Percentiles rank a stretch among this genome's conserved stretches.
Evolutionary conservation across 2,113 vertebrate species (phyloP).

Genomic region (Vombatus ursinus): DNA sequence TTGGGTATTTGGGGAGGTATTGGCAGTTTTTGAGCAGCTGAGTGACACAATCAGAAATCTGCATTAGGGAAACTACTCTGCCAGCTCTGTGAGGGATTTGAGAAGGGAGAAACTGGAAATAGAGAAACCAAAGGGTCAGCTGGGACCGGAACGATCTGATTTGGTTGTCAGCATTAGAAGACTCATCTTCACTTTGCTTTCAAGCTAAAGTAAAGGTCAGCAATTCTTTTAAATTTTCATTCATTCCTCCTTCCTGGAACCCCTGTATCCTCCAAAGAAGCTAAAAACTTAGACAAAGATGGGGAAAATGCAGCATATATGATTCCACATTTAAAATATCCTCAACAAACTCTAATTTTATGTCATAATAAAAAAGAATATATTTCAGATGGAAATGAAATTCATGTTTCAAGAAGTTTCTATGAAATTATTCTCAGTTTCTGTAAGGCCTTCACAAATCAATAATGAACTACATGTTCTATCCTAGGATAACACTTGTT

Average conservation of each 20-base stretch:
- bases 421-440: conserved; percentile 19
- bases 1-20: too few relatives aligned
- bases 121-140: conserved; percentile 27
- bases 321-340: conserved; percentile 29
- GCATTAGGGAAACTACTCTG: neutral
- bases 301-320: conserved; percentile 23
- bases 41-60: neutral
- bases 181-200: conserved; percentile 4
- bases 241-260: neutral
- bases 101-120: neutral
- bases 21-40: neutral
- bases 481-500: neutral
- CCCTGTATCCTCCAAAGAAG: conserved; percentile 28
- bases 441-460: conserved; percentile 14
- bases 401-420: conserved; percentile 38
- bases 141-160: neutral
- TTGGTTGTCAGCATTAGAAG: neutral
- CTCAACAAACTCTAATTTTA: conserved; percentile 50
- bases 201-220: conserved; percentile 3
- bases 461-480: conserved; percentile 20
- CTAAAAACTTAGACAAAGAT: conserved; percentile 36
- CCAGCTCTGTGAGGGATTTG: neutral
- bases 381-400: conserved; percentile 47
- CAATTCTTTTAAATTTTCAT: neutral
- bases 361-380: conserved; percentile 57